A percentile compares a stretch with the other conserved stretches of the same genome.
These are phyloP conservation scores for Pelvicachromis taeniatus DNA, from an alignment of 2,113 vertebrate genomes.

Conservation along the genomic window DNA sequence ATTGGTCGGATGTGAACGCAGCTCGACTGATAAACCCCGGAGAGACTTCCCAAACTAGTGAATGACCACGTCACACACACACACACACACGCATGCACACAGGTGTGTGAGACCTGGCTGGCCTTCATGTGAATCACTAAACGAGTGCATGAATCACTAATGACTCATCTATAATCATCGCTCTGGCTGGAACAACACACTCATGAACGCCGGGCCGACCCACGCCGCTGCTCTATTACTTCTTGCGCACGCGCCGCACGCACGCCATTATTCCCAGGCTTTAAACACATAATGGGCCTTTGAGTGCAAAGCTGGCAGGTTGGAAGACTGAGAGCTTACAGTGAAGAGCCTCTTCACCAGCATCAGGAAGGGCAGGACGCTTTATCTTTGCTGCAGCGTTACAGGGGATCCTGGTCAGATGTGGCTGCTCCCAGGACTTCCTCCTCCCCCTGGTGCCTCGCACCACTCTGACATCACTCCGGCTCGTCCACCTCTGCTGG, in stretches of 20 bases:
- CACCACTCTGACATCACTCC: too few relatives aligned
- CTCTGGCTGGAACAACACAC: conserved; percentile 34
- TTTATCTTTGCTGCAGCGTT: background rate
- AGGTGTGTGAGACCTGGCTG: conserved; percentile 25
- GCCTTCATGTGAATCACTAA: conserved; percentile 42
- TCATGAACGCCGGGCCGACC: background rate
- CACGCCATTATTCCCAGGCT: conserved; percentile 35
- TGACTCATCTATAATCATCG: conserved; percentile 40
- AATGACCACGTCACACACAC: background rate
- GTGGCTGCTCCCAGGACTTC: background rate
- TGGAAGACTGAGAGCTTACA: conserved; percentile 28
- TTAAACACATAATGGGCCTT: conserved; percentile 50
- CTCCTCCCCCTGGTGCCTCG: too few relatives aligned
- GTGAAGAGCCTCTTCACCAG: conserved; percentile 41
- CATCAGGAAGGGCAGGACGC: conserved; percentile 21
- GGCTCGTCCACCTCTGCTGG: background rate
- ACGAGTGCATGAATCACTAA: conserved; percentile 58
- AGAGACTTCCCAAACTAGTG: background rate
- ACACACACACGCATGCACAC: background rate
- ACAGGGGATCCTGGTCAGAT: background rate
- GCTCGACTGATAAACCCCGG: background rate
- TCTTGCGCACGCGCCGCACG: conserved; percentile 13
- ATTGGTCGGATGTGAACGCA: background rate
- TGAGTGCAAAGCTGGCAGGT: conserved; percentile 45
- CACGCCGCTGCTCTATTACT: conserved; percentile 14